Percentiles rank a stretch among this genome's conserved stretches.
Conservation (phyloP, 2,888 invertebrate genomes). For the Stratiomys singularior region DNA sequence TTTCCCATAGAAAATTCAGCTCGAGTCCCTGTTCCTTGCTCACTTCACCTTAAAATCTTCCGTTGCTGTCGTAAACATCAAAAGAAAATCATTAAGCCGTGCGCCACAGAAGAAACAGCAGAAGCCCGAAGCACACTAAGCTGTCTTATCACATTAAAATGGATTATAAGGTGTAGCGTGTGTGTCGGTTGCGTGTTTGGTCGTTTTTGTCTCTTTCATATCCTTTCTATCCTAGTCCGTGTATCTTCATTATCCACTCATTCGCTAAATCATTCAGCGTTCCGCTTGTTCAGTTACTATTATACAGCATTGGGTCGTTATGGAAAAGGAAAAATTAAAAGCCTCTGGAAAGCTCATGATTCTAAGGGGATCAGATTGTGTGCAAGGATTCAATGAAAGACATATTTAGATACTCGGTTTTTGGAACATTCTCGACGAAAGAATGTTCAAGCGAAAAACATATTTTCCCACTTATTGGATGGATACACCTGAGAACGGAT, state of each 20-base stretch:
- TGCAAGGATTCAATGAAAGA: constrained; percentile 21
- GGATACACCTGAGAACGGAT: not conserved
- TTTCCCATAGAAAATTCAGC: too few relatives aligned
- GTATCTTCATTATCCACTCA: not conserved
- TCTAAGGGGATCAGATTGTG: constrained; percentile 2
- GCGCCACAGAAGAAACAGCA: not conserved
- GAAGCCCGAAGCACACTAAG: not conserved
- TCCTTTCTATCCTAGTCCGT: not conserved
- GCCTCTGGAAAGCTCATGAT: not conserved
- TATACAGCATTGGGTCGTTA: too few relatives aligned
- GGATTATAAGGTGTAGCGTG: constrained; percentile 23
- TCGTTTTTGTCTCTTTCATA: not conserved
- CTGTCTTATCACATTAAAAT: constrained; percentile 24
- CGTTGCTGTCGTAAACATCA: constrained; percentile 10
- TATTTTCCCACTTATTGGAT: constrained; percentile 6
- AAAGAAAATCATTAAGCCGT: constrained; percentile 31
- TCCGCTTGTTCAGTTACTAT: not conserved
- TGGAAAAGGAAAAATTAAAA: too few relatives aligned
- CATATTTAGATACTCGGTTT: not conserved
- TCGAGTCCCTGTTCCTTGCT: too few relatives aligned
- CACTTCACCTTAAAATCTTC: too few relatives aligned
- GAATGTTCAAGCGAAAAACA: not conserved
- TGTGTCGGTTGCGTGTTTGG: constrained; percentile 7
- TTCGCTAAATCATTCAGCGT: not conserved
- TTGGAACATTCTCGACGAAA: not conserved